Evolutionary conservation across 2,113 vertebrate species (phyloP), one percentile per base, ranked within the genome.

Genomic region (Scomber colias): DNA sequence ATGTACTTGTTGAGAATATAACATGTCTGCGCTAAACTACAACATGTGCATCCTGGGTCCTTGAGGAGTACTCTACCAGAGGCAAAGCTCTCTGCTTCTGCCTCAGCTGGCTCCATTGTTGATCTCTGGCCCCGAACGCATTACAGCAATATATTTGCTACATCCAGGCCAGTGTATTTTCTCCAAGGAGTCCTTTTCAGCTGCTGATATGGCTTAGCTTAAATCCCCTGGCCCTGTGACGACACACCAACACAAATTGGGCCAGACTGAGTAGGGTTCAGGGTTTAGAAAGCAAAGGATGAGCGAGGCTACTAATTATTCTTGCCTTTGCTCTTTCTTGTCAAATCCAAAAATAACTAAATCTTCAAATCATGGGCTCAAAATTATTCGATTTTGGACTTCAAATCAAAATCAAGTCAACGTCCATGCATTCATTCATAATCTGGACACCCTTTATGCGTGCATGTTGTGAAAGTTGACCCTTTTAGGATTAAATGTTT

Each of bases 141-240:
- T 89, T 77, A 79, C 68, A 79, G 87, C 56, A 53, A 82, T 85
- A 66, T 77, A 77, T 88, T 84, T 79, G 72, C 80, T 59, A 82
- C 83, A 86, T 90, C 77, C 81, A 87, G 75, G 64, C 82, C 79
- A 75, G 71, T 75, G 84, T 84, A 66, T 86, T 84, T 85, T 84
- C 75, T 88, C 76, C 62, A 60, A 73, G 60, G 80, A 84, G 72
- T 84, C 78, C 56, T 80, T 88, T 88, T 88, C 83, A 83, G 83
- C 81, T 56, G 84, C 75, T 85, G 86, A 86, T 83, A 78, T 77
- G 75, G 86, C 89, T 90, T 87, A 85, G 66, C 80, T 90, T 79
- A 88, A 88, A 84, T 84, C 89, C 87, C 85, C 70, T 30, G 79
- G 76, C 81, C 83, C 75, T 60, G 77, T 85, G 85, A 90, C 19